Conservation (phyloP, 2,888 invertebrate species). For the Chloromyia formosa region DNA sequence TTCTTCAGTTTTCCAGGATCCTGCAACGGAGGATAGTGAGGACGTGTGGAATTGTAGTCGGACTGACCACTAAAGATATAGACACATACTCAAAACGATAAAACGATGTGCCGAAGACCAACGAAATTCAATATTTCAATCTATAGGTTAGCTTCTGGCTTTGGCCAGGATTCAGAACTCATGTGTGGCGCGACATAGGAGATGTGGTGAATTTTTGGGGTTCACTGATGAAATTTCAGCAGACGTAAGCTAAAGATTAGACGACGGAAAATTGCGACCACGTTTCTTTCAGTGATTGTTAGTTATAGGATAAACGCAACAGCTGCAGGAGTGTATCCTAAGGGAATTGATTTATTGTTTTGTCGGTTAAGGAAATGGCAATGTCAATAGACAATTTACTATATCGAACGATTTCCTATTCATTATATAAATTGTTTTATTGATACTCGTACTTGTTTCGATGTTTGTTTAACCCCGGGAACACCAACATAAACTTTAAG, state of each 20-base stretch:
- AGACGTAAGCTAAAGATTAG: constrained; percentile 5
- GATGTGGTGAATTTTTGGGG: too few species aligned
- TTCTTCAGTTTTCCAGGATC: constrained; percentile 3
- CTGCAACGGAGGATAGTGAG: not conserved
- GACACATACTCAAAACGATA: not conserved
- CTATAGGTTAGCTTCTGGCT: not conserved
- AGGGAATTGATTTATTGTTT: constrained; percentile 17
- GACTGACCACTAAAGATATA: not conserved
- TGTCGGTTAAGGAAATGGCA: not conserved
- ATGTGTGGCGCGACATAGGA: not conserved
- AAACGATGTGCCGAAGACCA: not conserved
- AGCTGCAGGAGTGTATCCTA: not conserved
- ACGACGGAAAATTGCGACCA: not conserved
- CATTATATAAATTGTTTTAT: too few species aligned
- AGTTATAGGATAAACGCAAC: not conserved
- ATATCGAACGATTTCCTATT: too few species aligned
- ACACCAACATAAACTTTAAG: too few species aligned
- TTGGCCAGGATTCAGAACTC: not conserved
- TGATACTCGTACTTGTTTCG: too few species aligned
- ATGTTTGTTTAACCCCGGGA: too few species aligned
- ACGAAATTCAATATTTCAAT: constrained; percentile 15
- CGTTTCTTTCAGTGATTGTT: not conserved
- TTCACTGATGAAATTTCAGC: not conserved
- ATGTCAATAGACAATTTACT: not conserved
- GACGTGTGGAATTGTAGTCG: not conserved